Evolutionary conservation across 1,140 invertebrate species (phyloP), one percentile per base, ranked within the genome.

Genomic region (Drosophila carrolli): DNA sequence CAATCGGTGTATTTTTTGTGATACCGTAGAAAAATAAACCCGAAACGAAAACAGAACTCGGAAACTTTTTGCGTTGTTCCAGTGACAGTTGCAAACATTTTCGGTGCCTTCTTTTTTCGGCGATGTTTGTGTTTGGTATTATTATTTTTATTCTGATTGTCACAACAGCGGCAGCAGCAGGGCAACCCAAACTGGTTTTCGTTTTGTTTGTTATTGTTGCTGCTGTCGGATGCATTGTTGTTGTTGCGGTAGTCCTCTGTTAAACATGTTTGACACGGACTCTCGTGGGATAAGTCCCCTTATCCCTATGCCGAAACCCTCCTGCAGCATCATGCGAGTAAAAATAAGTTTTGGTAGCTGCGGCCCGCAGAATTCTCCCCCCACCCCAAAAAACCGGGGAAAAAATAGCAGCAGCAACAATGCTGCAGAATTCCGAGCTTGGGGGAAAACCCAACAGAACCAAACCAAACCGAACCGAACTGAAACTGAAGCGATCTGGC

Each of bases 201-300:
- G 56, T 74, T 80, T 63, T 80, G 48, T 83, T 84, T 77, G 73
- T 81, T 77, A 73, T 85, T 85, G 73, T 84, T 85, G 65, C 56
- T 59, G 56, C 72, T 74, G 67, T 43, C 59, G 66, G 75, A 27
- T 75, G 73, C 58, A 67, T 78, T 80, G 57, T 78, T 80, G 46
- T 63, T 83, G 78, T 81, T 86, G 82, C 61, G 83, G 82, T 86
- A 86, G 83, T 86, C 78, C 70, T 78, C 70, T 82, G 83, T 88
- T 78, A 76, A 88, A 86, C 82, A 86, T 86, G 82, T 86, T 86
- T 88, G 75, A 86, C 83, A 88, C 61, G 75, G 83, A 82, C 74
- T 86, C 81, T 86, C 78, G 66, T 75, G 82, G 82, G 81, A 62
- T 86, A 61, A 71, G 62, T 68, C 55, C 58, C 43, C 58, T 57